Evolutionary conservation across 1,140 invertebrate species (phyloP), one percentile per base, ranked within the genome.

Genomic region (Drosophila murphyi): DNA sequence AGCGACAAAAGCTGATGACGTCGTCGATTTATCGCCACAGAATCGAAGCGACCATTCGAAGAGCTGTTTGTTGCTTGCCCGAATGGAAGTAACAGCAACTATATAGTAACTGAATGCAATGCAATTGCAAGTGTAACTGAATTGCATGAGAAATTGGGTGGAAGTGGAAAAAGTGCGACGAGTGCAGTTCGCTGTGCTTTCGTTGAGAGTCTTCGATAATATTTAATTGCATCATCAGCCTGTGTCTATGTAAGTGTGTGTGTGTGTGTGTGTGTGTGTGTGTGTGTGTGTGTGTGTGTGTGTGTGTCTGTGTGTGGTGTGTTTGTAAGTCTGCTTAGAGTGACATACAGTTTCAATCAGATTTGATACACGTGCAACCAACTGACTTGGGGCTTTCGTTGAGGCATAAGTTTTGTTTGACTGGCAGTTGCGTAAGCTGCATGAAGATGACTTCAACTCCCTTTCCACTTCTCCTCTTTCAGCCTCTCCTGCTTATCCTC

Each of bases 181-280:
- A 87, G 76, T 86, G 83, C 76, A 79, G 69, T 79, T 88, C 72
- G 83, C 34, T 88, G 79, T 88, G 82, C 82, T 87, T 87, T 88
- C 82, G 69, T 68, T 82, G 80, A 43, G 39, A 71, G 72, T 70
- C 64, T 72, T 68, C 65, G 61, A 78, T 76, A 68, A 63, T 74
- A 83, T 62, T 76, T 80, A 79, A 87, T 86, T 87, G 78, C 72
- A 79, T 86, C 85, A 87, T 82, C 59, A 51, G 65, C 72, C 32
- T 6, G 35, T 37, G 5, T 41, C 31, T 31, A 8, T 10, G 6
- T 37, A 8, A 28, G 8, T 12, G n/a, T 54, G n/a, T 29, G 20
- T 29, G 4, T 35, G 20, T 37, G 41, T 10, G 12, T 56, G 52
- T 34, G 20, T 0, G 20, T 20, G 20, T 20, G 20, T 20, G 20